phyloP scores from a whole-genome alignment of 2,113 vertebrate species.

The Stigmatopora nigra region DNA sequence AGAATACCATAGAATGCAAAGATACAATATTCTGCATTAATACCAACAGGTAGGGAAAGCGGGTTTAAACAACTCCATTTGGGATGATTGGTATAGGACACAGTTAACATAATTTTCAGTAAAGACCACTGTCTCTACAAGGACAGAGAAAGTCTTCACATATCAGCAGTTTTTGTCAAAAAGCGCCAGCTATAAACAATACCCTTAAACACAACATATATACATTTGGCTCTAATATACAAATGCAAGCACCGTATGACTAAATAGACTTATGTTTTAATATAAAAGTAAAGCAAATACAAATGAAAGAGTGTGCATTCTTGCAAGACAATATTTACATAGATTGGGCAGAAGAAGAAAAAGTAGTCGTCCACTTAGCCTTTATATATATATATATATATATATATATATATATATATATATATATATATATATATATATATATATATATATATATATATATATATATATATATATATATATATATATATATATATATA shows the following conservation, averaged over 20 bases:
- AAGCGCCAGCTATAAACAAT: background rate
- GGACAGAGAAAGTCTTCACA: background rate
- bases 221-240: background rate
- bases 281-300: background rate
- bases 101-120: background rate
- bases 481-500: too few relatives aligned
- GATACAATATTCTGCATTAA: too few relatives aligned
- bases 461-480: too few relatives aligned
- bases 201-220: background rate
- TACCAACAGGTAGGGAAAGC: background rate
- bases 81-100: background rate
- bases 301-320: background rate
- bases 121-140: background rate
- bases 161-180: background rate
- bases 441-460: too few relatives aligned
- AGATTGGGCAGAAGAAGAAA: background rate
- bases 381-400: too few relatives aligned
- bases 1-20: constrained; percentile 11
- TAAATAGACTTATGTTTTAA: background rate
- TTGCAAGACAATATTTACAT: background rate
- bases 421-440: too few relatives aligned
- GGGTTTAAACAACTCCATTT: constrained; percentile 32
- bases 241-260: background rate
- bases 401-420: too few relatives aligned
- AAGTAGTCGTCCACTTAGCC: too few relatives aligned